These are phyloP conservation scores for Ardeotis arabs DNA, from an alignment of 2,113 vertebrate species.

Conservation along the genomic window DNA sequence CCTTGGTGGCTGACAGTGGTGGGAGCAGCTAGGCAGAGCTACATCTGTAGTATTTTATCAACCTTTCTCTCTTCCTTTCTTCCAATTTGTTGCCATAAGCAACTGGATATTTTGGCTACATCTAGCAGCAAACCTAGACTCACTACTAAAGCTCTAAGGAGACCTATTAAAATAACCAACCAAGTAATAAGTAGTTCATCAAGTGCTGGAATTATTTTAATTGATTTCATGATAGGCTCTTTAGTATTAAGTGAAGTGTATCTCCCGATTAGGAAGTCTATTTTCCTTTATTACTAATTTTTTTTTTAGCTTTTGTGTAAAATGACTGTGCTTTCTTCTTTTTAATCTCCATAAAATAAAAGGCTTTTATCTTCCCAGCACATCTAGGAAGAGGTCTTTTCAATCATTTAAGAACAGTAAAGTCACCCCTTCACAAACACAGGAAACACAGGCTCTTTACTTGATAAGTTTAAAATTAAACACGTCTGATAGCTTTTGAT, in stretches of 20 bases:
- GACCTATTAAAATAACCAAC: background rate
- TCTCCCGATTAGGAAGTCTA: background rate
- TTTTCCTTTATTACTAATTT: background rate
- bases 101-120: background rate
- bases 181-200: background rate
- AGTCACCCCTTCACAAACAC: background rate
- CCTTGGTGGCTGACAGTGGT: background rate
- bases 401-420: background rate
- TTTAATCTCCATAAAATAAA: background rate
- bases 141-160: background rate
- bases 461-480: background rate
- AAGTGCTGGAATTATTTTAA: background rate
- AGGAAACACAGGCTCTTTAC: background rate
- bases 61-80: background rate
- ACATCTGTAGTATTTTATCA: background rate
- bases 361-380: background rate
- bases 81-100: background rate
- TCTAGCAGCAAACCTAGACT: background rate
- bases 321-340: background rate
- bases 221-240: background rate
- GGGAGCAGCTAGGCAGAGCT: background rate
- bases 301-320: background rate
- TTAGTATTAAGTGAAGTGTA: background rate
- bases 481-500: background rate
- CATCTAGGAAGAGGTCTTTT: background rate